A percentile compares a stretch with the other conserved stretches of the same genome.
phyloP scores from a whole-genome alignment of 2,797 vertebrate genomes.

The Ambastaia sidthimunki region DNA sequence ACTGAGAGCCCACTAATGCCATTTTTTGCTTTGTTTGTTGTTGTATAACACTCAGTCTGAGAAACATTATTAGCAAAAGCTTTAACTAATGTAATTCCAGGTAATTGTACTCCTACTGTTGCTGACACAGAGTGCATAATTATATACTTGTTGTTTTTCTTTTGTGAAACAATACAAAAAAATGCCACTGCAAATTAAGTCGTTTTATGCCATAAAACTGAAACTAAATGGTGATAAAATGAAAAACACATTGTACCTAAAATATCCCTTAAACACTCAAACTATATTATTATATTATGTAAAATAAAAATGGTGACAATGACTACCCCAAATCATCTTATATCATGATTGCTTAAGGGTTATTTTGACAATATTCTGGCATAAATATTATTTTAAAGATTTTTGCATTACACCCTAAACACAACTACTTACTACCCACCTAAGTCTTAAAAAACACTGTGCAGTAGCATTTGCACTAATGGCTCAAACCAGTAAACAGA shows the following conservation, averaged over 20 bases:
- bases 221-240: neutral
- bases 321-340: too few relatives aligned
- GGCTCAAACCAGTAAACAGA: slow-evolving; percentile 7
- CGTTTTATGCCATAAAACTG: neutral
- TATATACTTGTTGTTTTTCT: neutral
- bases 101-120: neutral
- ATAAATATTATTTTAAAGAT: too few relatives aligned
- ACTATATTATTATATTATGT: too few relatives aligned
- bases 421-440: neutral
- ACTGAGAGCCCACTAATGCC: neutral
- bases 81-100: neutral
- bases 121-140: neutral
- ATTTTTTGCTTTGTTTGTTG: neutral
- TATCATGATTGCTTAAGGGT: too few relatives aligned
- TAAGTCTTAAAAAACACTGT: slow-evolving; percentile 4
- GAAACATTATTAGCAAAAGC: too few relatives aligned
- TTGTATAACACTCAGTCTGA: neutral
- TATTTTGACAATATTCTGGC: too few relatives aligned
- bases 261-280: too few relatives aligned
- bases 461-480: slow-evolving; percentile 27
- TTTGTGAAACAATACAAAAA: neutral
- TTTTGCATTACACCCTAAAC: neutral
- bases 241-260: neutral
- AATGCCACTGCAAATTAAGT: neutral
- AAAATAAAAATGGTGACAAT: too few relatives aligned